Evolutionary conservation across 2,113 vertebrate genomes (phyloP).

Genomic region (Lonchura striata): DNA sequence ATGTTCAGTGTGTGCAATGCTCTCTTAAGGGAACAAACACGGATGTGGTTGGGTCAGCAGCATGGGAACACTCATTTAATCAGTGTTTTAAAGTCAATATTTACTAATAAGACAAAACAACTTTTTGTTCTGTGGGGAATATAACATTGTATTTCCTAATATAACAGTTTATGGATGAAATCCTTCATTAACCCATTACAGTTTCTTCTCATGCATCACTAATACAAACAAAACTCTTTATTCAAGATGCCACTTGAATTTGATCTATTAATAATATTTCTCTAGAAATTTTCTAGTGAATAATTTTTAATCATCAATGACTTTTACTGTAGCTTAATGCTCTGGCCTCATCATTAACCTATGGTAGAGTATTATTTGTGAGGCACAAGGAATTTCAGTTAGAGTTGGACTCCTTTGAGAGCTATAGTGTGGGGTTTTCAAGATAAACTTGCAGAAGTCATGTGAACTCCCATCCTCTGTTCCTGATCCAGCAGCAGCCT

Average conservation of each 20-base stretch:
- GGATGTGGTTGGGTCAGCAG: neutral
- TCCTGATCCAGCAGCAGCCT: fast-evolving
- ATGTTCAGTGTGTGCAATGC: neutral
- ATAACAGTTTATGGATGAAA: neutral
- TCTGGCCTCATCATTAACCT: neutral
- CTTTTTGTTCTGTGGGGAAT: neutral
- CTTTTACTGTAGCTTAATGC: neutral
- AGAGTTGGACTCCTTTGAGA: neutral
- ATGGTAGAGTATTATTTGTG: neutral
- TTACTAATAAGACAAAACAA: constrained; percentile 31
- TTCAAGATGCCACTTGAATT: neutral
- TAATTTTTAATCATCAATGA: neutral
- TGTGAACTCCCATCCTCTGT: neutral
- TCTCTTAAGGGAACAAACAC: constrained; percentile 2
- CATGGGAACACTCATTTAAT: constrained; percentile 15
- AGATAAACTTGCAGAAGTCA: neutral
- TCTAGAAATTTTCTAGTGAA: neutral
- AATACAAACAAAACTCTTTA: neutral
- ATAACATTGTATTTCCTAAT: neutral
- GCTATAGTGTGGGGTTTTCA: neutral
- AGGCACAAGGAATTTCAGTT: neutral
- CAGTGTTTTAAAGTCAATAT: constrained; percentile 13
- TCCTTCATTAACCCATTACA: neutral
- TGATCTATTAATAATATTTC: neutral
- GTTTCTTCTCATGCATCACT: neutral